These are phyloP conservation scores for Bucco capensis DNA, from an alignment of 2,113 vertebrate species.

Conservation along the genomic window DNA sequence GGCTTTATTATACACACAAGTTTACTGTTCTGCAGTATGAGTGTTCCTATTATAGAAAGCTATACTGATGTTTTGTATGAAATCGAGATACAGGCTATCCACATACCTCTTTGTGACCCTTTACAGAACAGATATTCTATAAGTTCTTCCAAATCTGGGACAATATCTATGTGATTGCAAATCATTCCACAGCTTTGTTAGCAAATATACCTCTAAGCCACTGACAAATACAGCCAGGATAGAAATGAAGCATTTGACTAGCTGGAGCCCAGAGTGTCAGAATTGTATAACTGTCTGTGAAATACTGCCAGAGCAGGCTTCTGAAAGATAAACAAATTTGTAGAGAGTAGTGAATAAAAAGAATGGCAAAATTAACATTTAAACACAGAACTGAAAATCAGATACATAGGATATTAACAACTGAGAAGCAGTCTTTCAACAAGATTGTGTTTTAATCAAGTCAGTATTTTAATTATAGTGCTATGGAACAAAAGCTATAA, in stretches of 20 bases:
- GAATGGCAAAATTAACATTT: neutral
- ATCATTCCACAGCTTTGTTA: neutral
- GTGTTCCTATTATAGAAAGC: neutral
- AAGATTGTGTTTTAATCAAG: neutral
- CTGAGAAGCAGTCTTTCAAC: neutral
- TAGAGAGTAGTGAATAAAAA: neutral
- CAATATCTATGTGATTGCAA: neutral
- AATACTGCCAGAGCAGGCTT: neutral
- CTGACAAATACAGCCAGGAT: neutral
- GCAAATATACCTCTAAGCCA: neutral
- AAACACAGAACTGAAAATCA: neutral
- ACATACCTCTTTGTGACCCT: neutral
- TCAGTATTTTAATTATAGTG: neutral
- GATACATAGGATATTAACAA: neutral
- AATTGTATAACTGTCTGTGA: neutral
- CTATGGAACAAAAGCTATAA: neutral
- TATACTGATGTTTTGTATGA: neutral
- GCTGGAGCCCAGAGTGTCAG: neutral
- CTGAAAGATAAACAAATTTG: neutral
- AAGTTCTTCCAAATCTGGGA: neutral
- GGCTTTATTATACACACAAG: neutral
- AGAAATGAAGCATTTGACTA: neutral
- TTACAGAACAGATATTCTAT: neutral
- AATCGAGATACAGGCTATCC: neutral
- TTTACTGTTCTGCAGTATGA: neutral